Percentiles rank a stretch among this genome's conserved stretches.
These are phyloP conservation scores for Coluber constrictor DNA, from an alignment of 2,797 vertebrate species.

Conservation along the genomic window DNA sequence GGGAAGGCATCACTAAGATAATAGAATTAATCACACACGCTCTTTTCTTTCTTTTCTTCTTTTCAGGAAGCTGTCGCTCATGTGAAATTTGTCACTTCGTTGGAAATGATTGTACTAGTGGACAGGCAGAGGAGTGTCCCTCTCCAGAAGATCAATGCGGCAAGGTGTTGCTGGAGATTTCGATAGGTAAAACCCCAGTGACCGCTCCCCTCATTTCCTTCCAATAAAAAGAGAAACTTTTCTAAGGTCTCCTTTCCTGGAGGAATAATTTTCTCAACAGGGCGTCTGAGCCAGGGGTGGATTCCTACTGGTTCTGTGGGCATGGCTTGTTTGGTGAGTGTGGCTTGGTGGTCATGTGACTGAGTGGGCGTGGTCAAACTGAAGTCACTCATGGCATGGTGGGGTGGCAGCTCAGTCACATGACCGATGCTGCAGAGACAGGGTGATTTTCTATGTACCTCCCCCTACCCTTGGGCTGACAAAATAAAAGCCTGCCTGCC, in stretches of 20 bases:
- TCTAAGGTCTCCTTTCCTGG: background rate
- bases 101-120: fast-evolving
- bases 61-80: background rate
- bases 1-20: background rate
- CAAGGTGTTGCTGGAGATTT: background rate
- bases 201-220: background rate
- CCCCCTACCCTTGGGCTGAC: too few species aligned
- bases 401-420: too few species aligned
- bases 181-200: background rate
- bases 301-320: too few species aligned
- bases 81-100: background rate
- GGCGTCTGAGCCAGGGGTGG: too few species aligned
- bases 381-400: too few species aligned
- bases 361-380: too few species aligned
- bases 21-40: background rate
- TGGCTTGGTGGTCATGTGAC: too few species aligned
- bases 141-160: background rate
- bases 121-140: fast-evolving
- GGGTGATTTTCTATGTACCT: too few species aligned
- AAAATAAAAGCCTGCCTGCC: too few species aligned
- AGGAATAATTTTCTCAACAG: background rate
- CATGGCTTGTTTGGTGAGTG: too few species aligned
- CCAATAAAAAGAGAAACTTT: background rate
- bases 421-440: too few species aligned
- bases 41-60: background rate